These are phyloP conservation scores for Macaria liturata DNA, from an alignment of 2,888 invertebrate genomes.

Conservation along the genomic window DNA sequence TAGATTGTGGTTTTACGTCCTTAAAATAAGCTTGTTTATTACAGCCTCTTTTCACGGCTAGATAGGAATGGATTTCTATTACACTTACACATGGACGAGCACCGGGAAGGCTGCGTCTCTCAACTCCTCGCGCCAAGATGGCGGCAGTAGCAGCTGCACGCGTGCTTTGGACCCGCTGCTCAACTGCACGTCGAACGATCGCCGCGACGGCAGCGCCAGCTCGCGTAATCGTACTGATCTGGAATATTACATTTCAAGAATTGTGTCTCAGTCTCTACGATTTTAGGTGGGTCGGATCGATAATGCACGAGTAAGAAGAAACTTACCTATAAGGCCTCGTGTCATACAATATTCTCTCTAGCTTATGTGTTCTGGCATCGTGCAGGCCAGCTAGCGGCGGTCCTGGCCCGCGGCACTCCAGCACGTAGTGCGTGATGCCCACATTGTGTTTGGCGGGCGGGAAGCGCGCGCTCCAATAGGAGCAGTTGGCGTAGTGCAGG, in stretches of 20 bases:
- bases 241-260: slow-evolving; percentile 15
- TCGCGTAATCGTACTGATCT: slow-evolving; percentile 87
- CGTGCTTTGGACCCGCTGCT: slow-evolving; percentile 94
- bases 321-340: slow-evolving; percentile 85
- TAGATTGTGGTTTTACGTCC: background rate
- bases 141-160: slow-evolving; percentile 94
- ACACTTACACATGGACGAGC: slow-evolving; percentile 91
- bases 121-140: slow-evolving; percentile 93
- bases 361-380: slow-evolving; percentile 88
- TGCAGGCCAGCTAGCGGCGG: slow-evolving; percentile 93
- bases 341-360: slow-evolving; percentile 90
- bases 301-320: background rate
- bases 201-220: slow-evolving; percentile 91
- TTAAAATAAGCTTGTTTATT: background rate
- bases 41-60: too few relatives aligned
- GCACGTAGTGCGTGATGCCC: slow-evolving; percentile 86
- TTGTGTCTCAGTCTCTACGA: too few relatives aligned
- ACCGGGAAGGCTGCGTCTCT: slow-evolving; percentile 94
- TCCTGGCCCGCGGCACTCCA: slow-evolving; percentile 96
- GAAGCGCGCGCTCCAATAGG: slow-evolving; percentile 92
- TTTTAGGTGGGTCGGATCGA: too few relatives aligned
- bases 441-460: slow-evolving; percentile 77
- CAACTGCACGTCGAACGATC: slow-evolving; percentile 93
- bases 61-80: background rate
- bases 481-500: slow-evolving; percentile 92